Evolutionary conservation across 2,797 vertebrate genomes (phyloP), one percentile per base, ranked within the genome.

Genomic region (Setipinna tenuifilis): DNA sequence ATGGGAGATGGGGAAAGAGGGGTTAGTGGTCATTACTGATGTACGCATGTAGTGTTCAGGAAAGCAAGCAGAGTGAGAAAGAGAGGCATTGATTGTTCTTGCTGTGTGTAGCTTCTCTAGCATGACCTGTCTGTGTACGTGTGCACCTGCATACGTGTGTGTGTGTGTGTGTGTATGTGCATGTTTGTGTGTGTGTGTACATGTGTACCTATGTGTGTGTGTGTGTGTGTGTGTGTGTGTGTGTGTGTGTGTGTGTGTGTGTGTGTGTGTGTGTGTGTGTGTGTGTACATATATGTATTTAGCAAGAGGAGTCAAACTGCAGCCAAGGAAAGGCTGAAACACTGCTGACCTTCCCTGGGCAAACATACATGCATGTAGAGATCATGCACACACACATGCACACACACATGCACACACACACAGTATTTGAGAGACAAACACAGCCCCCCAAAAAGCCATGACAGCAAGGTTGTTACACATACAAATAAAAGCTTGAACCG

Each of bases 401-500:
- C n/a, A 23, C 21, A 62, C 61, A 31, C 62, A 68, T 3, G n/a
- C 62, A 28, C n/a, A 28, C n/a, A 65, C n/a, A 65, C 7, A 65
- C 61, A 65, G n/a, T 23, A 3, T 23, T 2, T 11, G 9, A 65
- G 25, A 31, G 25, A 68, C n/a, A 68, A 25, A 62, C 17, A 71
- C 23, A 71, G 65, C 25, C 10, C 86, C 87, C 86, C 90, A 91
- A 88, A 91, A 31, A 90, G 90, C 89, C 91, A 91, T 86, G 89
- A 90, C 82, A 68, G 10, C 7, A 68, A 68, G 65, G 25, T 16
- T 31, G 28, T 17, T 71, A 35, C 65, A 35, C 65, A 71, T 17
- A 68, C 85, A 90, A 88, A 89, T 88, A 90, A 87, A 84, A 88
- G 80, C 83, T 86, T 68, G 87, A 82, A 87, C 87, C 57, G 78